Percentiles rank a stretch among this genome's conserved stretches.
phyloP scores from a whole-genome alignment of 2,113 vertebrate species.

The Colistium nudipinnis region DNA sequence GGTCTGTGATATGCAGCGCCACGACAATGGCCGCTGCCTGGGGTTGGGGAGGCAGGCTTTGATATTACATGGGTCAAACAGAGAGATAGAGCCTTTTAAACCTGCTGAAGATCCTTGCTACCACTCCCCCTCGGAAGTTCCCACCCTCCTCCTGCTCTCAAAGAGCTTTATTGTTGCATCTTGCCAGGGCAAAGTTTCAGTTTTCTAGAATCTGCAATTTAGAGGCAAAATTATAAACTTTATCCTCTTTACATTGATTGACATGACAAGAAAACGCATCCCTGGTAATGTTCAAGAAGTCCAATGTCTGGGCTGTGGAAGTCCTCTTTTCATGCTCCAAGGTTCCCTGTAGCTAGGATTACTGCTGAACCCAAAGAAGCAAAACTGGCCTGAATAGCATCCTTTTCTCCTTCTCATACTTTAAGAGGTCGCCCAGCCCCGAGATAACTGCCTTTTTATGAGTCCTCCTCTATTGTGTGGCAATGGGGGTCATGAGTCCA shows the following conservation, averaged over 20 bases:
- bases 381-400: conserved; percentile 72
- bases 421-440: conserved; percentile 81
- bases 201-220: neutral
- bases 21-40: conserved; percentile 78
- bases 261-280: neutral
- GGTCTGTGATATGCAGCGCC: conserved; percentile 80
- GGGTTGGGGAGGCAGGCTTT: conserved; percentile 80
- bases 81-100: conserved; percentile 76
- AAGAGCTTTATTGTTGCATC: neutral
- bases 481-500: conserved; percentile 81
- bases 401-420: conserved; percentile 73
- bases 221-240: neutral
- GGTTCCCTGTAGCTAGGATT: conserved; percentile 58
- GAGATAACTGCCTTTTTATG: conserved; percentile 88
- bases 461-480: conserved; percentile 83
- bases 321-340: conserved; percentile 8
- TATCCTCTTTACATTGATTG: neutral
- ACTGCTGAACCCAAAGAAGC: conserved; percentile 57
- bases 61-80: conserved; percentile 83
- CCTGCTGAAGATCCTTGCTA: conserved; percentile 54
- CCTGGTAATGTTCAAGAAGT: neutral
- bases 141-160: conserved; percentile 59
- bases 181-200: neutral
- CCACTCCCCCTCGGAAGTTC: conserved; percentile 70
- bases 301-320: conserved; percentile 1